Conservation (phyloP, 2,797 vertebrate species). For the Acropternis orthonyx region DNA sequence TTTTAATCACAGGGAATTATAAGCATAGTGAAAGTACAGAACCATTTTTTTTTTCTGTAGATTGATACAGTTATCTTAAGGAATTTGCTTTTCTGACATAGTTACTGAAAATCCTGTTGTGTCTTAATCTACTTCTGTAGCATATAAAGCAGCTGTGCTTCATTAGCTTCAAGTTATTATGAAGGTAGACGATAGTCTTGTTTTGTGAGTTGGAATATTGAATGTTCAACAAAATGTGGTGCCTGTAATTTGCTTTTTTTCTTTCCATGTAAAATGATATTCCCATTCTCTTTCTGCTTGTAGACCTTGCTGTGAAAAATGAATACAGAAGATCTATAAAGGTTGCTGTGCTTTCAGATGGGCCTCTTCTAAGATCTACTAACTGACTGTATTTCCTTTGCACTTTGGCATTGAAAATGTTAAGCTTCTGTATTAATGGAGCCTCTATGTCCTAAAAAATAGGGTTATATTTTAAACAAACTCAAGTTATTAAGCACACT, state of each 20-base stretch:
- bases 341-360: background rate
- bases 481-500: background rate
- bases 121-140: conserved; percentile 42
- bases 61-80: background rate
- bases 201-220: conserved; percentile 8
- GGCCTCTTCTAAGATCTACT: background rate
- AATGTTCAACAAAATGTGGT: background rate
- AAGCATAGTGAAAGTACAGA: background rate
- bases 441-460: background rate
- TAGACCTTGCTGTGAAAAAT: background rate
- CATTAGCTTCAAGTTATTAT: conserved; percentile 47
- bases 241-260: background rate
- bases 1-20: background rate
- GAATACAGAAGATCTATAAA: background rate
- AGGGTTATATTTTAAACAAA: background rate
- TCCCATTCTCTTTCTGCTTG: background rate
- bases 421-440: background rate
- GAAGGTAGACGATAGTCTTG: background rate
- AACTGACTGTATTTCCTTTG: background rate
- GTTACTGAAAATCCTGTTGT: conserved; percentile 30
- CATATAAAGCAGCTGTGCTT: conserved; percentile 31
- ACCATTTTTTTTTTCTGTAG: background rate
- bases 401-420: background rate
- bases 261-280: background rate
- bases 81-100: conserved; percentile 28